Conservation (phyloP, 2,888 invertebrate species). For the Parasteatoda lunata region DNA sequence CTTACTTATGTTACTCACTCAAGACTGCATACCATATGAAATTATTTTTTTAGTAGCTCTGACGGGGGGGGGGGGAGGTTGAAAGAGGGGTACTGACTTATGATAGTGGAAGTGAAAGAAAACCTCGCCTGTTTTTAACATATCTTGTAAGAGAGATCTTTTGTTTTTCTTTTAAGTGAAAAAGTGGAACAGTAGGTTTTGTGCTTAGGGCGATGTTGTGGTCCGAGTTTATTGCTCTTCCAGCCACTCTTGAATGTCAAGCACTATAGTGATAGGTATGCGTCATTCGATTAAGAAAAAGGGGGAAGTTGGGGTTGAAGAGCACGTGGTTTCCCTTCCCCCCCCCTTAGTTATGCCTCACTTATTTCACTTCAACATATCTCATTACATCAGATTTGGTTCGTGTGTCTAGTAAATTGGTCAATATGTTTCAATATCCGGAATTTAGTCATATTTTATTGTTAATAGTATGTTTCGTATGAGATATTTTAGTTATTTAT, state of each 20-base stretch:
- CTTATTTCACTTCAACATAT: no score
- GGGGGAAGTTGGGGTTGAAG: neutral
- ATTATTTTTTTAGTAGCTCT: no score
- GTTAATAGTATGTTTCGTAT: no score
- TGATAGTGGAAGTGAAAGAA: neutral
- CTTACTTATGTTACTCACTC: no score
- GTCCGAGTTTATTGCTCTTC: constrained; percentile 54
- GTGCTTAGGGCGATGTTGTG: constrained; percentile 25
- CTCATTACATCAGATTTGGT: no score
- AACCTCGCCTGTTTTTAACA: neutral
- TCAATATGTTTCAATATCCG: no score
- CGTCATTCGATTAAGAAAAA: neutral
- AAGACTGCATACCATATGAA: no score
- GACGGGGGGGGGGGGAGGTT: no score
- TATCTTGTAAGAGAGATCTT: neutral
- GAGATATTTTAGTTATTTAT: no score
- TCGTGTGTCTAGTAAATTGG: no score
- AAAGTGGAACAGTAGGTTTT: constrained; percentile 54
- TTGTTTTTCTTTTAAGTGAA: constrained; percentile 8
- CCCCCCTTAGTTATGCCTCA: no score
- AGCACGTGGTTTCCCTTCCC: neutral
- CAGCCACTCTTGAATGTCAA: constrained; percentile 36
- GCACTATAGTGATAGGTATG: constrained; percentile 20
- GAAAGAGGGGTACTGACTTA: neutral
- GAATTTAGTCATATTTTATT: no score